Percentiles rank a stretch among this genome's conserved stretches.
These are phyloP conservation scores for Chaetophractus vellerosus DNA, from an alignment of 2,797 vertebrate species.

Conservation along the genomic window DNA sequence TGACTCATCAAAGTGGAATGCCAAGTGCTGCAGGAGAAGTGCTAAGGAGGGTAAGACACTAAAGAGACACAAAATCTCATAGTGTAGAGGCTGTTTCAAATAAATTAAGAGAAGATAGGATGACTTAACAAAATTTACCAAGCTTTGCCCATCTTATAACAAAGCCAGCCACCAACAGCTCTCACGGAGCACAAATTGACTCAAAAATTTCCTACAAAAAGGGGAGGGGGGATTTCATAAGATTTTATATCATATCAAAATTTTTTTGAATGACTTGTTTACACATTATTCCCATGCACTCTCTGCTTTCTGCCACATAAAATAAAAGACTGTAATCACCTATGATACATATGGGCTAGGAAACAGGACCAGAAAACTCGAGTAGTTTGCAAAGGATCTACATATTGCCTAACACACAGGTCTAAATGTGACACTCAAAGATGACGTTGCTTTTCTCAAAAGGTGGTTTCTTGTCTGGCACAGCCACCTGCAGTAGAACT, in stretches of 20 bases:
- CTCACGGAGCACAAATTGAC: constrained; percentile 36
- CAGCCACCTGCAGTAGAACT: too few species aligned
- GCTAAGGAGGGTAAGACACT: neutral
- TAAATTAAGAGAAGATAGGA: neutral
- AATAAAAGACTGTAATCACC: neutral
- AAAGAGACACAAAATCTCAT: neutral
- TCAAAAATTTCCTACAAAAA: constrained; percentile 58
- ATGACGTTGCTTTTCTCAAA: neutral
- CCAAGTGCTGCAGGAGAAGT: neutral
- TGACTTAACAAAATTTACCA: constrained; percentile 9
- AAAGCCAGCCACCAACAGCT: constrained; percentile 35
- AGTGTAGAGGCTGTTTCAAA: neutral
- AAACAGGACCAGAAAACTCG: neutral
- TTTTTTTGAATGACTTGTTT: constrained; percentile 23
- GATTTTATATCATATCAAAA: constrained; percentile 73
- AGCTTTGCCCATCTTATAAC: constrained; percentile 28
- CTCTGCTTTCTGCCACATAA: neutral
- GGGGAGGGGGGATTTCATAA: constrained; percentile 63
- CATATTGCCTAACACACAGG: neutral
- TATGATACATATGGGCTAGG: neutral
- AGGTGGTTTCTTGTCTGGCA: neutral
- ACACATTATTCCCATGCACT: neutral
- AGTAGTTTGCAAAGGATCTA: neutral
- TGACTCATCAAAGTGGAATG: neutral
- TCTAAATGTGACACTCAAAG: neutral